Percentiles rank a stretch among this genome's conserved stretches.
These are phyloP conservation scores for Pocillopora grandis DNA, from an alignment of 92 coral and sea anemone genomes.

Conservation along the genomic window DNA sequence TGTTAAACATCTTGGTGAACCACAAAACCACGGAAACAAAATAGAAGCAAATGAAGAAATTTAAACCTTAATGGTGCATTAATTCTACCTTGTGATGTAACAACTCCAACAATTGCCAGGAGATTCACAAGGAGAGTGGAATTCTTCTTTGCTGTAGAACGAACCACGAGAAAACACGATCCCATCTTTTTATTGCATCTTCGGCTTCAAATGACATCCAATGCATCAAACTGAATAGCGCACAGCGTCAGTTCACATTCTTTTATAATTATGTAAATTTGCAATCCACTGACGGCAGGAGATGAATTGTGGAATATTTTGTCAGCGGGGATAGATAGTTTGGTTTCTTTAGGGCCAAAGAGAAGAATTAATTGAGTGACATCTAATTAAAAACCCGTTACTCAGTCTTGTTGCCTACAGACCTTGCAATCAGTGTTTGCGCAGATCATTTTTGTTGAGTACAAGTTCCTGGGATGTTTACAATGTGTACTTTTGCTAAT, in stretches of 20 bases:
- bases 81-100: constrained; percentile 26
- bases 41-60: constrained; percentile 4
- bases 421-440: background rate
- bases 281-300: constrained; percentile 3
- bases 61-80: background rate
- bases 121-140: constrained; percentile 5
- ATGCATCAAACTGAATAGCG: background rate
- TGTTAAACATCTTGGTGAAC: background rate
- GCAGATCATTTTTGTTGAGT: background rate
- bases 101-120: constrained; percentile 10
- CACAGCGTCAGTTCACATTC: constrained; percentile 23
- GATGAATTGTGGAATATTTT: constrained; percentile 10
- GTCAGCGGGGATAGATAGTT: background rate
- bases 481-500: background rate
- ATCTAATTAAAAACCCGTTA: background rate
- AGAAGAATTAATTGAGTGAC: background rate
- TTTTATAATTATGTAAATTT: constrained; percentile 28
- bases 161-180: background rate
- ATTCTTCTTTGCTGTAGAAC: background rate
- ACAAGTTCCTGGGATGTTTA: no score
- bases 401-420: background rate
- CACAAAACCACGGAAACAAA: background rate
- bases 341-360: background rate
- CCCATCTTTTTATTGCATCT: background rate
- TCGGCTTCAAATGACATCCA: background rate